Base-by-base conservation (phyloP, 2,888 invertebrate genomes). In the Hecatera dysodea region DNA sequence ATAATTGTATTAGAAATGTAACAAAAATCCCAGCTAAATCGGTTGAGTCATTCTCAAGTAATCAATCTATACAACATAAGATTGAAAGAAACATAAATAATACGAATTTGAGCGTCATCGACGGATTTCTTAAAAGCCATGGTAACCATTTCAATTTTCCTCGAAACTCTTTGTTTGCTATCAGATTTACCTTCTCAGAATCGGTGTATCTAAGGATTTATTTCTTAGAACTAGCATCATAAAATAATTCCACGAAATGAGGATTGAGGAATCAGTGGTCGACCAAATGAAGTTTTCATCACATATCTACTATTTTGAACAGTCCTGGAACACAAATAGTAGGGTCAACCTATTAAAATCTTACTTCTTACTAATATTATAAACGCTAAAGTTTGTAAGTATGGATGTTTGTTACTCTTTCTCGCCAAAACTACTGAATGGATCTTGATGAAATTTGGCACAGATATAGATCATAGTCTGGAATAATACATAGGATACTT, bases 121-220 rank as follows among this genome's bases (percentile, higher is more conserved):
- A 0, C 19, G 8, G 19, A 17, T 73, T 15, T 42, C 24, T 53
- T 22, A 66, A 8, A 52, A 53, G 22, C 4, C 29, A 53, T n/a
- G 53, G n/a, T 53, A 46, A 66, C 59, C 29, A 55, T 67, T 57
- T 42, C 11, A 22, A 2, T 60, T 42, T 60, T 61, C 24, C 44
- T 50, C n/a, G 6, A 22, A 22, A 46, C 12, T 7, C 0, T 24
- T 55, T 55, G 2, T 56, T 33, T 57, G 15, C 46, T n/a, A 7
- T 36, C 19, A 52, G 17, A 22, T 17, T 33, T 22, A 55, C 39
- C n/a, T 53, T 59, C 17, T 24, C 17, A 6, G 15, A 17, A 46
- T 33, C 12, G 2, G 17, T 7, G 44, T 55, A 12, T 72, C 17
- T n/a, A 17, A 59, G 7, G 1, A 72, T 33, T 22, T 11, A 27